A percentile compares a stretch with the other conserved stretches of the same genome.
phyloP scores from a whole-genome alignment of 2,113 vertebrate genomes.

The Buteo buteo region DNA sequence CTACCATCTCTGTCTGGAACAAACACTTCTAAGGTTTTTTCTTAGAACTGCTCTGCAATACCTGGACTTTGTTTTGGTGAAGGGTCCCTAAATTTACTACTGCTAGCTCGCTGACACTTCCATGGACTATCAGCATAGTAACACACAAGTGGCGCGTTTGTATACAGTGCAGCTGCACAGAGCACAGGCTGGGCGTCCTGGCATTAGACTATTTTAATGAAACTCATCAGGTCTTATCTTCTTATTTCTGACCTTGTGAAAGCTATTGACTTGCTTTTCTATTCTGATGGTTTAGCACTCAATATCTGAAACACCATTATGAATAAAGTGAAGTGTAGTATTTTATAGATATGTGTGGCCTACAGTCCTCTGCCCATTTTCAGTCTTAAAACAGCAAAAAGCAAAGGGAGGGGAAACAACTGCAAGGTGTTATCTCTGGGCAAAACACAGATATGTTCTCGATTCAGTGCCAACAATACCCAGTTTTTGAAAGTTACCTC shows the following conservation, averaged over 20 bases:
- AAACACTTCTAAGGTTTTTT: not conserved
- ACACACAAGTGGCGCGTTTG: not conserved
- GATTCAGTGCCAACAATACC: not conserved
- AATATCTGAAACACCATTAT: not conserved
- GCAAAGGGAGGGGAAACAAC: not conserved
- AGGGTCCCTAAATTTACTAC: not conserved
- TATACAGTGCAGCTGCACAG: not conserved
- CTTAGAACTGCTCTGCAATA: not conserved
- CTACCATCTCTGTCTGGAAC: not conserved
- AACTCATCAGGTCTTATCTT: not conserved
- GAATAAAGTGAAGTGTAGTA: not conserved
- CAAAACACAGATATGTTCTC: not conserved
- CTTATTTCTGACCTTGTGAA: not conserved
- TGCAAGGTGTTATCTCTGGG: not conserved
- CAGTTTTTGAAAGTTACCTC: not conserved
- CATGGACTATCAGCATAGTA: too few species aligned
- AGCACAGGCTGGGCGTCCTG: not conserved
- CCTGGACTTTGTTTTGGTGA: not conserved
- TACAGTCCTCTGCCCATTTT: not conserved
- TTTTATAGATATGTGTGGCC: not conserved
- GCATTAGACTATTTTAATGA: not conserved
- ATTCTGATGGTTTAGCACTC: not conserved
- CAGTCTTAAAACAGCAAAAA: not conserved
- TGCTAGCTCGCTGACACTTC: not conserved
- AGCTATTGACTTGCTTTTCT: not conserved